Evolutionary conservation across 2,113 vertebrate genomes (phyloP).

Genomic region (Pterocles orientalis): DNA sequence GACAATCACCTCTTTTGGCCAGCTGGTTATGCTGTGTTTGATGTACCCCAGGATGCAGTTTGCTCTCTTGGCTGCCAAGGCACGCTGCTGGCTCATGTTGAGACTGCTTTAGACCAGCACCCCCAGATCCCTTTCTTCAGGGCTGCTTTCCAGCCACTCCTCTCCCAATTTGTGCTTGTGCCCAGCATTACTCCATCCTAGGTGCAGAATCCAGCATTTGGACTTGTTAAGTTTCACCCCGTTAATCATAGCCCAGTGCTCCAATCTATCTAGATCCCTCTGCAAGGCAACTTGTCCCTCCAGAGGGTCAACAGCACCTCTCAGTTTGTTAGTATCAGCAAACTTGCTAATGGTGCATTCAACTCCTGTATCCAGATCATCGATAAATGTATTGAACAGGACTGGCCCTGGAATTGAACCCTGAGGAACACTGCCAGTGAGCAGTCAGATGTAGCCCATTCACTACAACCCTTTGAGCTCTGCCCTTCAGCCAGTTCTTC

Average conservation of each 20-base stretch:
- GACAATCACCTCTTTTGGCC: no score
- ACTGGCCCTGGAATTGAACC: not conserved
- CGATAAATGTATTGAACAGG: not conserved
- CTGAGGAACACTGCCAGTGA: not conserved
- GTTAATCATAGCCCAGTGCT: not conserved
- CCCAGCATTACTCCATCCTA: not conserved
- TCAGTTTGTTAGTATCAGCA: not conserved
- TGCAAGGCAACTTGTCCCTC: not conserved
- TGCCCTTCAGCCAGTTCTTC: not conserved
- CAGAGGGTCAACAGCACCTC: not conserved
- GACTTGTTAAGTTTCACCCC: not conserved
- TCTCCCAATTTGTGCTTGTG: not conserved
- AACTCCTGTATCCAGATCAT: not conserved
- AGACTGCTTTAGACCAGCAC: not conserved
- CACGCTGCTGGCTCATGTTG: not conserved
- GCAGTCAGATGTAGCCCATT: not conserved
- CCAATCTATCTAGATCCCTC: not conserved
- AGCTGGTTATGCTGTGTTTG: not conserved
- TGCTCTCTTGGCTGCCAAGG: not conserved
- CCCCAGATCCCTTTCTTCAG: not conserved
- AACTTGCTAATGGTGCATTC: not conserved
- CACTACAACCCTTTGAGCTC: not conserved
- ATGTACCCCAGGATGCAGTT: not conserved
- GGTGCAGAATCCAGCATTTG: not conserved
- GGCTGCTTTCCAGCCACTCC: not conserved